Base-by-base conservation (phyloP, 2,888 invertebrate genomes). In the Acleris holmiana region DNA sequence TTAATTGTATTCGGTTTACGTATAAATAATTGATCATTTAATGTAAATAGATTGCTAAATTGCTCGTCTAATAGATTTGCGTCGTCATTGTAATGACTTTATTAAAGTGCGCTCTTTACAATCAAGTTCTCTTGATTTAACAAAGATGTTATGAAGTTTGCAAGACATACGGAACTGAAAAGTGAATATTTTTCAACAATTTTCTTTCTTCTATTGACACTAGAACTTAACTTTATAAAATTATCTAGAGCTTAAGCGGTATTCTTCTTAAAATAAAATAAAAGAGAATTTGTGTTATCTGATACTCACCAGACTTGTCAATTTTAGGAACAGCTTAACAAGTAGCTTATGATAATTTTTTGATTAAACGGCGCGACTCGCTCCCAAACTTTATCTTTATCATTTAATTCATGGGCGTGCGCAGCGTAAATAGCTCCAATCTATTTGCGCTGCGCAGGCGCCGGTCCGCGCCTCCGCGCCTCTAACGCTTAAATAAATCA, bases 401-500 rank as follows among this genome's bases (percentile, higher is more conserved):
- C 57, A 63, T 53, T 58, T 47, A 51, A 57, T 63, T 63, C 57
- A 51, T 51, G 57, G 63, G 57, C 57, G 57, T 47, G 57, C 53
- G 53, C 53, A 13, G 49, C 56, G 62, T 50, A 61, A 61, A 61
- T 55, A 61, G 61, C 40, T 54, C 49, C 41, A 35, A 35, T 54
- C 59, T 64, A 64, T 59, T 64, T 59, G 54, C 40, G 63, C 35
- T 44, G 41, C 53, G 51, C 35, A 40, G 47, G 59, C 53, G 59
- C 41, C 64, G 59, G 25, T 48, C 35, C 54, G 58, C 25, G 59
- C 64, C 40, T 53, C 48, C 25, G 51, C 48, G 51, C 29, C 8
- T 35, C 53, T 40, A 35, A 17, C 44, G 19, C 54, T 58, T 57
- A 53, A 47, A 63, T 58, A 57, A 63, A 63, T 58, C 47, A 58